Evolutionary conservation across 2,113 vertebrate species (phyloP), one percentile per base, ranked within the genome.

Genomic region (Ageneiosus marmoratus): DNA sequence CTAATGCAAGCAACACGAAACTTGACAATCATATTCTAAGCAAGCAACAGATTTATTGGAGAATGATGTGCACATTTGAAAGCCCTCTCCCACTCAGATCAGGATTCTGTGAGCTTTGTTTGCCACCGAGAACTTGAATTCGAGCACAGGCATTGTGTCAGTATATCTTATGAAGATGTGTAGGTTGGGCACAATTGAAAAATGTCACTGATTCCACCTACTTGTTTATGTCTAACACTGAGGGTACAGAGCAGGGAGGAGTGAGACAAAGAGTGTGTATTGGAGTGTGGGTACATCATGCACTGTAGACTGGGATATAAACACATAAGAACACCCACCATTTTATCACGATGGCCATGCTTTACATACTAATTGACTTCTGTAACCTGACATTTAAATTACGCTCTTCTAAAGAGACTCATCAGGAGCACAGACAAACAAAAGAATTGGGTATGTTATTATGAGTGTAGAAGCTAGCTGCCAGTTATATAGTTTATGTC

Each of bases 121-220:
- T 62, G 72, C 44, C 80, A 81, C 32, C 41, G 56, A 34, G 65
- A 65, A 62, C 82, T 48, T 32, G 34, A 62, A 15, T 16, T 63
- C 80, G 82, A 86, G 86, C 87, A 70, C 69, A 90, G 87, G 83
- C 88, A 85, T 74, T 86, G 79, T 81, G 81, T 81, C 81, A 82
- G 70, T 65, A 53, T 60, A 79, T 81, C 84, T 62, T 77, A 62
- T 80, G 79, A 84, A 77, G 70, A 82, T 83, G 85, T 87, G 87
- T 87, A 87, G 87, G 85, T 83, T 89, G 86, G 81, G 77, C 75
- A 81, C 85, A 85, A 85, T 89, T 89, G 83, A 88, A 81, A 93
- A 92, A 90, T 89, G 88, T 89, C 89, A 90, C 89, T 58, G 88
- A 92, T 92, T 91, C 89, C 86, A 91, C 88, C 91, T 90, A 93